Percentiles rank a stretch among this genome's conserved stretches.
Conservation (phyloP, 2,888 invertebrate species). For the Odontomyia ornata region DNA sequence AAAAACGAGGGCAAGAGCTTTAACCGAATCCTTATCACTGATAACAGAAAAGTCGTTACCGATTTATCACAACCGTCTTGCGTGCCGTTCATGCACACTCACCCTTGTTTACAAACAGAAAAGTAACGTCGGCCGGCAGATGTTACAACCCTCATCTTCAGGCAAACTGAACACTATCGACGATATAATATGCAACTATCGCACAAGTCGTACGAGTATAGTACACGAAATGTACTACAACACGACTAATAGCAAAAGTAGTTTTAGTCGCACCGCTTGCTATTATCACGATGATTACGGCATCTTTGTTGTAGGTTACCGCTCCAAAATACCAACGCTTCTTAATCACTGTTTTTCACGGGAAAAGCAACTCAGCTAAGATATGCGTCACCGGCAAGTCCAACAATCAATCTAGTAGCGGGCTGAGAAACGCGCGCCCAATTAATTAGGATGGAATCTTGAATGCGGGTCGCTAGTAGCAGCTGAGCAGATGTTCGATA, state of each 20-base stretch:
- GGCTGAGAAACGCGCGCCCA: too few relatives aligned
- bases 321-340: not conserved
- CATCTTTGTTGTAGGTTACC: not conserved
- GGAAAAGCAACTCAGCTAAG: not conserved
- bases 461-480: too few relatives aligned
- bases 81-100: not conserved
- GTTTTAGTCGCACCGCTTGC: not conserved
- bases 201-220: not conserved
- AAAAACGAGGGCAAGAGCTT: not conserved
- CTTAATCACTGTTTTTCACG: not conserved
- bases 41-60: not conserved
- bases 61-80: not conserved
- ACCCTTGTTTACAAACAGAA: constrained; percentile 24
- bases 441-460: too few relatives aligned
- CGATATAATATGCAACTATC: not conserved
- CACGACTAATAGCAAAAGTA: not conserved
- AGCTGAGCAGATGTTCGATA: too few relatives aligned
- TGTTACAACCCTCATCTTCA: constrained; percentile 18
- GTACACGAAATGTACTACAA: not conserved
- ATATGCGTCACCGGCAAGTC: not conserved
- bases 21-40: not conserved
- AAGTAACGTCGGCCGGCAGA: constrained; percentile 14
- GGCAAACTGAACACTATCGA: not conserved
- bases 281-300: not conserved
- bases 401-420: too few relatives aligned